Percentiles rank a stretch among this genome's conserved stretches.
Conservation (phyloP, 2,797 vertebrate species). For the Myotis planiceps region DNA sequence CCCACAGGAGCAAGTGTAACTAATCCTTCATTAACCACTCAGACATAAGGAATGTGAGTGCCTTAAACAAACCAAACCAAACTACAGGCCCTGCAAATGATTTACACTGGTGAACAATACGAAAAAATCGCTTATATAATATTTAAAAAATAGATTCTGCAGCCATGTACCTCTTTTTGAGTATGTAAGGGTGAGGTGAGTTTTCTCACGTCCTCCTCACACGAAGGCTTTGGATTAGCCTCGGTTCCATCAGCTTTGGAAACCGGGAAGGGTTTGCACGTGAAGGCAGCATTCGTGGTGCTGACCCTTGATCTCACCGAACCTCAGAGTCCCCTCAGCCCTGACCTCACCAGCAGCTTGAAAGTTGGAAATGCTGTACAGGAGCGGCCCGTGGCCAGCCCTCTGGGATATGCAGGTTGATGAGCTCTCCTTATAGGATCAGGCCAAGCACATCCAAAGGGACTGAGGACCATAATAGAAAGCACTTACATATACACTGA, state of each 20-base stretch:
- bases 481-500: neutral
- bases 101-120: neutral
- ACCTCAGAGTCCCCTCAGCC: neutral
- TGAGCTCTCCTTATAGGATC: neutral
- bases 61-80: neutral
- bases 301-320: neutral
- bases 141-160: neutral
- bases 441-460: neutral
- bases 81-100: neutral
- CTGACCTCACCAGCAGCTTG: neutral
- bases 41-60: neutral
- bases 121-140: neutral
- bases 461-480: neutral
- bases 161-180: neutral
- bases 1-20: neutral
- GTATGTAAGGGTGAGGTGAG: neutral
- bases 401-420: neutral
- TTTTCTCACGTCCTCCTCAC: neutral
- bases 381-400: neutral
- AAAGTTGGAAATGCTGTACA: neutral
- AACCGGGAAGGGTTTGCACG: no score
- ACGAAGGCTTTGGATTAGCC: neutral
- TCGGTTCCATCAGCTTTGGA: neutral
- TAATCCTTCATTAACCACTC: neutral
- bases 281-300: neutral